A percentile compares a stretch with the other conserved stretches of the same genome.
Evolutionary conservation across 2,888 invertebrate species (phyloP).

Genomic region (Drosophila bunnanda): DNA sequence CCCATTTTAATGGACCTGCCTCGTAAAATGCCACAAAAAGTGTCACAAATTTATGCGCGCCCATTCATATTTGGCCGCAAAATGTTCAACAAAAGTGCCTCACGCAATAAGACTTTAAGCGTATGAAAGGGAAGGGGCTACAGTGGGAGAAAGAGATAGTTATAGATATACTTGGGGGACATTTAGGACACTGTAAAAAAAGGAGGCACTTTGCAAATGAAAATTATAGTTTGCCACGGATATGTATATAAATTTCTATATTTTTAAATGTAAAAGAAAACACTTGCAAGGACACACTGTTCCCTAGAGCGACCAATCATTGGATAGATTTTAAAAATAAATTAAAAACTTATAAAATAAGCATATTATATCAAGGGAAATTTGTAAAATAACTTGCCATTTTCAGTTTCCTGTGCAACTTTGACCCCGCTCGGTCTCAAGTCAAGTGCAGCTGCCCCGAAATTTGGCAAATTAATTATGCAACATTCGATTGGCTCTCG

Average conservation of each 20-base stretch:
- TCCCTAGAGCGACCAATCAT: too few relatives aligned
- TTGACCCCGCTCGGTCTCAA: slow-evolving; percentile 49
- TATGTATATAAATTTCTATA: too few relatives aligned
- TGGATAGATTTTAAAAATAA: too few relatives aligned
- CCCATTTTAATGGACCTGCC: slow-evolving; percentile 75
- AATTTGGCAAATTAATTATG: slow-evolving; percentile 75
- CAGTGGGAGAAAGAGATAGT: background rate
- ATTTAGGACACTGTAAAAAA: slow-evolving; percentile 12
- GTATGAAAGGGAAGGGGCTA: background rate
- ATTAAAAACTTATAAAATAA: too few relatives aligned
- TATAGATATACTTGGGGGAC: slow-evolving; percentile 37
- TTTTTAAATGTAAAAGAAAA: too few relatives aligned
- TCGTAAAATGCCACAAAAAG: slow-evolving; percentile 75
- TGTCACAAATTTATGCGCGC: slow-evolving; percentile 74
- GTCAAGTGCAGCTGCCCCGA: slow-evolving; percentile 49
- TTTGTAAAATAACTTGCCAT: background rate
- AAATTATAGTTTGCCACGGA: background rate
- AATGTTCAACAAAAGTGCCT: slow-evolving; percentile 56
- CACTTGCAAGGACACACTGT: too few relatives aligned
- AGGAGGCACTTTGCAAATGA: too few relatives aligned
- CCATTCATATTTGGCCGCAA: slow-evolving; percentile 60
- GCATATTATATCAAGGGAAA: too few relatives aligned
- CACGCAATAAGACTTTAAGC: slow-evolving; percentile 16
- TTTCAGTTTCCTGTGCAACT: slow-evolving; percentile 8
- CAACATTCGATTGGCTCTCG: slow-evolving; percentile 54